Conservation (phyloP, 2,113 vertebrate genomes). For the Chunga burmeisteri region DNA sequence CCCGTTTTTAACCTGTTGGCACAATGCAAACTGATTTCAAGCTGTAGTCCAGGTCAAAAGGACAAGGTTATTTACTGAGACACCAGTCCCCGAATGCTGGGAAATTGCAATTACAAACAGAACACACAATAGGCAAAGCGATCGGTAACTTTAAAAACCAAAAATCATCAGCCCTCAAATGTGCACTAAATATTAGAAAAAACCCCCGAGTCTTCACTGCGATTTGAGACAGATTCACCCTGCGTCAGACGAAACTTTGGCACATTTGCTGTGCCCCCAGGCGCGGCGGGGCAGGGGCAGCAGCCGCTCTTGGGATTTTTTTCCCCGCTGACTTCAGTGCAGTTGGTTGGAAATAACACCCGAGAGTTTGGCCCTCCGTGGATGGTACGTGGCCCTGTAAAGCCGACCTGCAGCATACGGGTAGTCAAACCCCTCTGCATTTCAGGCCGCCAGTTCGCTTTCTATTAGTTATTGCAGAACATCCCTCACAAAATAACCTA, state of each 20-base stretch:
- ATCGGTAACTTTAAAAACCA: background rate
- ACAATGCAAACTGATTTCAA: background rate
- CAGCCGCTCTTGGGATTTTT: background rate
- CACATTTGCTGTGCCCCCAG: background rate
- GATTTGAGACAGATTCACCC: background rate
- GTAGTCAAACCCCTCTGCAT: background rate
- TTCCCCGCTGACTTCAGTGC: background rate
- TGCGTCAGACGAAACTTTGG: background rate
- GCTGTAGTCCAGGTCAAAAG: background rate
- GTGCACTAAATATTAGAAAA: background rate
- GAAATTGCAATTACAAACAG: background rate
- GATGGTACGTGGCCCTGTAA: background rate
- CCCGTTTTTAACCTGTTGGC: background rate
- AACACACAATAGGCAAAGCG: rapidly evolving
- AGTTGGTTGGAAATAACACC: background rate
- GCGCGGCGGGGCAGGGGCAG: background rate
- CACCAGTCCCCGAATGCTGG: background rate
- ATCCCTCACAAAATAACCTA: background rate
- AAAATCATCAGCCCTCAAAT: background rate
- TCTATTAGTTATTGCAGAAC: background rate
- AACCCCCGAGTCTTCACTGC: background rate
- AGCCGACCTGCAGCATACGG: background rate
- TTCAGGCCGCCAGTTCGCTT: background rate
- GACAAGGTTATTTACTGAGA: background rate
- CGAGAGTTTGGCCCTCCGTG: rapidly evolving